Evolutionary conservation across 2,113 vertebrate genomes (phyloP).

Genomic region (Tyto alba): DNA sequence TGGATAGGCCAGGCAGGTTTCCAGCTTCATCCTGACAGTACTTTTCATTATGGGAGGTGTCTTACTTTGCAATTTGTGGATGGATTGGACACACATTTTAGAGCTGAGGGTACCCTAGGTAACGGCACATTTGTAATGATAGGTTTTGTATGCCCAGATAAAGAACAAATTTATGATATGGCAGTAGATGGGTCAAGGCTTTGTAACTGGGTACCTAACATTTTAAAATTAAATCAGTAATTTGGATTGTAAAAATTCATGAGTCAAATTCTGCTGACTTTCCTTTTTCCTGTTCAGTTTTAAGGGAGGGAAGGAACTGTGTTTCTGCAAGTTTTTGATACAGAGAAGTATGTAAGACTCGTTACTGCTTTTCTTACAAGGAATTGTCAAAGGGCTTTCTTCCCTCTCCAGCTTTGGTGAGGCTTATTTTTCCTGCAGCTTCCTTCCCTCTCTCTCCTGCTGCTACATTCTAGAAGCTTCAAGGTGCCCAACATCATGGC

Average conservation of each 20-base stretch:
- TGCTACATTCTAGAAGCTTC: background rate
- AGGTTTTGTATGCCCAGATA: background rate
- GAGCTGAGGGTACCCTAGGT: background rate
- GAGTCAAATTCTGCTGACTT: background rate
- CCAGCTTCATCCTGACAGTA: background rate
- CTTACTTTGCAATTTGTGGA: background rate
- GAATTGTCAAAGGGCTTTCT: background rate
- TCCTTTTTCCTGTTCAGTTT: background rate
- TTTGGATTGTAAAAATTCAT: background rate
- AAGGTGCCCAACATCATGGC: background rate
- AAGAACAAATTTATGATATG: background rate
- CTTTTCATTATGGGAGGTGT: background rate
- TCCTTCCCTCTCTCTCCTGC: background rate
- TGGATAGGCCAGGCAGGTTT: background rate
- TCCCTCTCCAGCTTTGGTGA: background rate
- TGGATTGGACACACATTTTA: background rate
- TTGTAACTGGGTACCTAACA: background rate
- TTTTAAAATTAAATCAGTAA: background rate
- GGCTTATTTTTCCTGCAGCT: background rate
- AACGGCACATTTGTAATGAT: background rate
- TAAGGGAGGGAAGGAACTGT: accelerated
- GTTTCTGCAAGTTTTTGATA: background rate
- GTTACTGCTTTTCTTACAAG: background rate
- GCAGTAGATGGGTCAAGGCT: background rate
- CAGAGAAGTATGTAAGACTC: background rate